Evolutionary conservation across 2,113 vertebrate species (phyloP).

Genomic region (Tauraco erythrolophus): DNA sequence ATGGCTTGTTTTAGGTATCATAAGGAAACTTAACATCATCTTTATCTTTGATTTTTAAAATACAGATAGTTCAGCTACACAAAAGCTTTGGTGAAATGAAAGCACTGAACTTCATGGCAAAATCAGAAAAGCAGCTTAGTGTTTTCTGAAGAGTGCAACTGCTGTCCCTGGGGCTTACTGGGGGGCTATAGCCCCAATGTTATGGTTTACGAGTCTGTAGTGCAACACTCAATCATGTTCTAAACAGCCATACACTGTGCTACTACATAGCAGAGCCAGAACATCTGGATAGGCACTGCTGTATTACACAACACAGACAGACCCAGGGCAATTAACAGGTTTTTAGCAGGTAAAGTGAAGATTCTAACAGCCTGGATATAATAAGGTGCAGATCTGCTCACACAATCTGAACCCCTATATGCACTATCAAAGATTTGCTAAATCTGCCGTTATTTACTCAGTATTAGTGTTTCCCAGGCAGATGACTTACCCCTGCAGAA

Average conservation of each 20-base stretch:
- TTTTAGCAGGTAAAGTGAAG: rapidly evolving
- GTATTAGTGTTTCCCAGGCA: rapidly evolving
- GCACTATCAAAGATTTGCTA: rapidly evolving
- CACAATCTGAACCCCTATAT: rapidly evolving
- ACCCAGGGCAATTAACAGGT: not conserved
- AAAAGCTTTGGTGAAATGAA: not conserved
- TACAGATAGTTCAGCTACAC: not conserved
- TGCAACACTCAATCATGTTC: not conserved
- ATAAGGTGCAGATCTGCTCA: not conserved
- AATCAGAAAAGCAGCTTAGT: rapidly evolving
- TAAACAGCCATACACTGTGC: not conserved
- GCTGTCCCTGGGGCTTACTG: not conserved
- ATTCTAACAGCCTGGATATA: rapidly evolving
- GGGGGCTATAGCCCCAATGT: not conserved
- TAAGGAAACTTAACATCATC: not conserved
- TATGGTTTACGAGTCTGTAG: not conserved
- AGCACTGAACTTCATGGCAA: rapidly evolving
- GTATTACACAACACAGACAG: rapidly evolving
- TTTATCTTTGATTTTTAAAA: not conserved
- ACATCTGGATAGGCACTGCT: no score
- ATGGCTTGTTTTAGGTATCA: not conserved
- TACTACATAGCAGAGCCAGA: not conserved
- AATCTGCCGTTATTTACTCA: not conserved
- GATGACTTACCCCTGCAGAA: not conserved
- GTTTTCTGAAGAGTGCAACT: not conserved